Evolutionary conservation across 1,140 invertebrate species (phyloP).

Genomic region (Oscheius sp.): DNA sequence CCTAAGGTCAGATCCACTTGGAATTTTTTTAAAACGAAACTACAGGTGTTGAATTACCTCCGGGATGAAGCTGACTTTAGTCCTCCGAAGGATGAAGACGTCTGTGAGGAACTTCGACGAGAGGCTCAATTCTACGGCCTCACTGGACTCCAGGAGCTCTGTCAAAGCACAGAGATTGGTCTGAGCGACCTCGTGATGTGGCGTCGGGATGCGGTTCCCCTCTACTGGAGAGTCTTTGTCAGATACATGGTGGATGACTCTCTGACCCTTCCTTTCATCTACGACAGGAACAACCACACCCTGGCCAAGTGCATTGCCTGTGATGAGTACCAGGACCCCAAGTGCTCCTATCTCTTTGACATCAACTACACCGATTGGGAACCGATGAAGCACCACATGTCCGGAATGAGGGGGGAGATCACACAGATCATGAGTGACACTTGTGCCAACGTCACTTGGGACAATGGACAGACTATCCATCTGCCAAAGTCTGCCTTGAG

Average conservation of each 20-base stretch:
- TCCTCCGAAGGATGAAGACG: conserved; percentile 22
- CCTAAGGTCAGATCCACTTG: neutral
- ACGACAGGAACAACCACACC: conserved; percentile 43
- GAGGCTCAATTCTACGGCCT: conserved; percentile 27
- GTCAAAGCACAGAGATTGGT: neutral
- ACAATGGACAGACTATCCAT: conserved; percentile 42
- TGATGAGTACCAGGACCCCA: conserved; percentile 41
- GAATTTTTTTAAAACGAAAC: neutral
- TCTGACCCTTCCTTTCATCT: conserved; percentile 39
- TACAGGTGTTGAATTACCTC: conserved; percentile 27
- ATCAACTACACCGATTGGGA: conserved; percentile 41
- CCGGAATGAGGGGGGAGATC: conserved; percentile 38
- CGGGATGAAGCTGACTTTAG: conserved; percentile 27
- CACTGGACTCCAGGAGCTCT: neutral
- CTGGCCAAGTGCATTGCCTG: conserved; percentile 44
- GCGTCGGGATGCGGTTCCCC: conserved; percentile 31
- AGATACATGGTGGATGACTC: conserved; percentile 43
- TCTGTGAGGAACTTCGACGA: conserved; percentile 28
- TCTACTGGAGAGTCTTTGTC: conserved; percentile 39
- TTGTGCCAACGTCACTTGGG: conserved; percentile 39
- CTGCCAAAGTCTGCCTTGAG: conserved; percentile 36
- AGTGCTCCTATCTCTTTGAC: conserved; percentile 41
- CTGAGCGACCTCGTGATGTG: conserved; percentile 6
- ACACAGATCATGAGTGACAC: conserved; percentile 37
- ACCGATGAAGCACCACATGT: conserved; percentile 41